A percentile compares a stretch with the other conserved stretches of the same genome.
These are phyloP conservation scores for Lithophane semibrunnea DNA, from an alignment of 2,888 invertebrate species.

Conservation along the genomic window DNA sequence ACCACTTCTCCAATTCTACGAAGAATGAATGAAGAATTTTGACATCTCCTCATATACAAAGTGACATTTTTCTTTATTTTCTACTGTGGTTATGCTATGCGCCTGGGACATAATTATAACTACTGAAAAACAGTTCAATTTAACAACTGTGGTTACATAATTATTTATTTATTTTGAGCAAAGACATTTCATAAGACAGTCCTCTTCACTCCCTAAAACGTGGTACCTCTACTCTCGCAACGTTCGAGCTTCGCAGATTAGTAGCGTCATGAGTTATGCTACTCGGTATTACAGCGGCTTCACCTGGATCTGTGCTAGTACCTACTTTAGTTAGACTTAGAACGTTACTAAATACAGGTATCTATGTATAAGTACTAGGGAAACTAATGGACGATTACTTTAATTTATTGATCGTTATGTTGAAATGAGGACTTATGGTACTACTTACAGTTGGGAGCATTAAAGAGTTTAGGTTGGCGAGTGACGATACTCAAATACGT, in stretches of 20 bases:
- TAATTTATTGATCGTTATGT: conserved; percentile 38
- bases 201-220: neutral
- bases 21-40: neutral
- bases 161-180: neutral
- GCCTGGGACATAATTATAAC: neutral
- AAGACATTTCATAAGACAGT: neutral
- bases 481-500: neutral
- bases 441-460: neutral
- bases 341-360: neutral
- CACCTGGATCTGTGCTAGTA: neutral
- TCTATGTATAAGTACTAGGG: neutral
- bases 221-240: neutral
- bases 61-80: neutral
- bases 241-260: conserved; percentile 26
- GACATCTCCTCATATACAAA: neutral
- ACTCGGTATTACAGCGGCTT: conserved; percentile 25
- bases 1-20: too few relatives aligned
- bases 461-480: neutral
- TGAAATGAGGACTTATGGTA: neutral
- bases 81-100: neutral
- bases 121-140: neutral
- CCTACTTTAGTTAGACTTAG: neutral
- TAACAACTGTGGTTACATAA: neutral
- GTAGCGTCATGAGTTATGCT: conserved; percentile 29
- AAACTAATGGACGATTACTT: conserved; percentile 10